Base-by-base conservation (phyloP, 1,140 invertebrate genomes). In the Drosophila fuyamai region DNA sequence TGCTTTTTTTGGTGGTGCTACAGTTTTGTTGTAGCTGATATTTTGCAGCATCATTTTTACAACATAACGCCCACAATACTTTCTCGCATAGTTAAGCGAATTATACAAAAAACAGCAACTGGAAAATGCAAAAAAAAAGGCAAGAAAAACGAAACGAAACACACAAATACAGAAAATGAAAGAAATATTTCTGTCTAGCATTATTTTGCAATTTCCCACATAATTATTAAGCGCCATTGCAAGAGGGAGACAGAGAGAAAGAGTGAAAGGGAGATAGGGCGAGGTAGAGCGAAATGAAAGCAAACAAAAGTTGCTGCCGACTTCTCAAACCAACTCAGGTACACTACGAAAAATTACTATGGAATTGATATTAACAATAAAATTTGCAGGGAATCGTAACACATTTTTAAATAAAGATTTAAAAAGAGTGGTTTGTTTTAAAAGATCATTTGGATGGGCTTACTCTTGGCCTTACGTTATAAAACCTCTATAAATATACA, bases 121-220 rank as follows among this genome's bases (percentile, higher is more conserved):
- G 50, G 67, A 75, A 80, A 84, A 73, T 47, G 63, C 48, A 61
- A 51, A 46, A 46, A 68, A 67, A 29, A 68, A 67, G 23, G 5
- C 48, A 40, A 29, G 14, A 38, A 68, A 76, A 84, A 65, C 27
- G 32, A 74, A 74, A 54, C 18, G 35, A 60, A 57, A 59, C 36
- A 38, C 47, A 35, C 46, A 36, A 16, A 29, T 9, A 46, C 66
- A 63, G 60, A 50, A 65, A 66, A 29, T 41, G 36, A 68, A 72
- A 74, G 44, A 71, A 61, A 79, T 68, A 76, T 89, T 89, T 88
- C 72, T 81, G 80, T 89, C 84, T 84, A 88, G 84, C 80, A 83
- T 89, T 79, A 72, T 89, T 88, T 89, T 67, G 60, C 59, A 84
- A 81, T 84, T 89, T 88, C 84, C 70, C 84, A 88, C 84, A 88